Conservation (phyloP, 2,888 invertebrate genomes). For the Invenusta paracnida region DNA sequence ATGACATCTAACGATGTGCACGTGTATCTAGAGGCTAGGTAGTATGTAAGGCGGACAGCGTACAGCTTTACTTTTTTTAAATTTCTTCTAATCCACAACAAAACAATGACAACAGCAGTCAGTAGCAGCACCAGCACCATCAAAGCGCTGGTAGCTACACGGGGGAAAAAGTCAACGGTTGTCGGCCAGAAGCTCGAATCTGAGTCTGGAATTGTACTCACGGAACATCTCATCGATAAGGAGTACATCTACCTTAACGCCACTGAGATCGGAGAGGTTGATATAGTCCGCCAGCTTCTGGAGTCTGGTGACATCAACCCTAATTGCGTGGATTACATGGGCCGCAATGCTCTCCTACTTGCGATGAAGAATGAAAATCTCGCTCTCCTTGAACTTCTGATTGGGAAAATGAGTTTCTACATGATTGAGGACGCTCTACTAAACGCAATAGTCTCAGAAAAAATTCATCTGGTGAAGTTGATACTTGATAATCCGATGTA, state of each 20-base stretch:
- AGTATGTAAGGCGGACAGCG: no score
- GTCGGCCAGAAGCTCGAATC: constrained; percentile 38
- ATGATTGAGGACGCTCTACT: constrained; percentile 48
- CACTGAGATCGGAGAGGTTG: constrained; percentile 47
- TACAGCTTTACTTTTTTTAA: no score
- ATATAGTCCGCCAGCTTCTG: constrained; percentile 45
- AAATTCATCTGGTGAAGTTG: constrained; percentile 46
- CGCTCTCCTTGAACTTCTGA: constrained; percentile 66
- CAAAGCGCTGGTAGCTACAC: no score
- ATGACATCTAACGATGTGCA: no score
- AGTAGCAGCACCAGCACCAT: no score
- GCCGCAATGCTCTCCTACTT: constrained; percentile 67
- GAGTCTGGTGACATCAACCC: constrained; percentile 46
- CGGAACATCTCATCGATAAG: constrained; percentile 46
- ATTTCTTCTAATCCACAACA: no score
- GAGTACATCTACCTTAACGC: constrained; percentile 49
- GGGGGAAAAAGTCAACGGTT: constrained; percentile 35
- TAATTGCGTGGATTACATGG: constrained; percentile 60
- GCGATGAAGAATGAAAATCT: constrained; percentile 66
- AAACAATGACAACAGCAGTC: no score
- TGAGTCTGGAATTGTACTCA: constrained; percentile 37
- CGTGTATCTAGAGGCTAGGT: no score
- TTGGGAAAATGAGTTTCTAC: constrained; percentile 64
- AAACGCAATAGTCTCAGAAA: constrained; percentile 48
- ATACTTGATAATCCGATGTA: constrained; percentile 48